Base-by-base conservation (phyloP, 2,113 vertebrate genomes). In the Triplophysa dalaica region DNA sequence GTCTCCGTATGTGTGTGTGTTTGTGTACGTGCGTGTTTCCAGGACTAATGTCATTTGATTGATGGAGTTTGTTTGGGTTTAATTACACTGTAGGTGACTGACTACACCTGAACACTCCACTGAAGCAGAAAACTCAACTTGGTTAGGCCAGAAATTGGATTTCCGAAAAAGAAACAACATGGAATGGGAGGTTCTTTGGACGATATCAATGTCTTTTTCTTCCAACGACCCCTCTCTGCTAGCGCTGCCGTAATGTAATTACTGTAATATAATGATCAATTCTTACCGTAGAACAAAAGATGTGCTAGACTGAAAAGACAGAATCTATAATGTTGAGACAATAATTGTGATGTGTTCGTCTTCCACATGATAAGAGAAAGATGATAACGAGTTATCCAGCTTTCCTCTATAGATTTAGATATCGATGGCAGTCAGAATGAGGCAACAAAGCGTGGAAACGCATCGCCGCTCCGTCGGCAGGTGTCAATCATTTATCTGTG, bases 1-100 rank as follows among this genome's bases (percentile, higher is more conserved):
- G 70, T 29, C n/a, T 73, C 33, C 1, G 33, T 38, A 69, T n/a
- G 50, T 82, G 67, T 67, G 76, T 38, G 22, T 6, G 77, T 75
- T 43, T 52, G 80, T 74, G 72, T 70, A 50, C 4, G 45, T 76
- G 41, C 58, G 77, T 78, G 78, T 78, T 79, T 78, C 82, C 82
- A 78, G 84, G 56, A 81, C 81, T 85, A 62, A 80, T 85, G 77
- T 77, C 61, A 77, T 69, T 79, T 86, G 84, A 87, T 86, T 84
- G 82, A 84, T 86, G 84, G 81, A 79, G 83, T 86, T 85, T 86
- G 81, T 87, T 87, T 86, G 75, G 81, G 84, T 87, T 87, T 86
- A 87, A 86, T 86, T 85, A 86, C 79, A 81, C 83, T 86, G 79
- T 82, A 85, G 83, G 84, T 86, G 84, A 86, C 79, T 82, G 79